Conservation (phyloP, 2,888 invertebrate genomes). For the Aphrophora alni region DNA sequence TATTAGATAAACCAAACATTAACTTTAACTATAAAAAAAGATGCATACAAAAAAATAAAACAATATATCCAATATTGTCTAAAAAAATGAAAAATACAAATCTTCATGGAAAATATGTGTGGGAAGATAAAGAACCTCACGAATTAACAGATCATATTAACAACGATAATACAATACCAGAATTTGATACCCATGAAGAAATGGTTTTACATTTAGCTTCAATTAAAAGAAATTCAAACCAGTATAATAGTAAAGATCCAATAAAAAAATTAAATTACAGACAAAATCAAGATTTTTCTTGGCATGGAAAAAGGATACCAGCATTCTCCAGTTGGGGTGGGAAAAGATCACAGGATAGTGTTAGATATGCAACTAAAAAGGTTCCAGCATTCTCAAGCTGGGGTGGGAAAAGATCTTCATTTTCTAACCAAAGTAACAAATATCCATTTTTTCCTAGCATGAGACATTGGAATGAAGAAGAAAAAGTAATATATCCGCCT, state of each 20-base stretch:
- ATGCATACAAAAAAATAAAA: background rate
- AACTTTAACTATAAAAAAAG: background rate
- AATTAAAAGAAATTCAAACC: background rate
- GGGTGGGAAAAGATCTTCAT: constrained; percentile 50
- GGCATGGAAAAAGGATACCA: constrained; percentile 45
- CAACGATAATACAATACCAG: no score
- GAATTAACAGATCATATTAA: no score
- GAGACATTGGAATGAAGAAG: background rate
- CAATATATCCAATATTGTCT: background rate
- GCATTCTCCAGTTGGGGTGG: constrained; percentile 52
- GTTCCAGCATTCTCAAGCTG: constrained; percentile 50
- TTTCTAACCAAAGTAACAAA: background rate
- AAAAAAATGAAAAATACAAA: background rate
- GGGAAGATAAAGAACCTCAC: no score
- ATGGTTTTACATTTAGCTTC: background rate
- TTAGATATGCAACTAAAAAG: constrained; percentile 40
- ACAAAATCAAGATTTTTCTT: background rate
- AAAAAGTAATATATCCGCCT: background rate
- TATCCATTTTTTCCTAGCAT: no score
- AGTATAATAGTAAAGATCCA: background rate
- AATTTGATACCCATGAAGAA: background rate
- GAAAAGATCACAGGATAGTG: constrained; percentile 43
- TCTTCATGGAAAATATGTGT: background rate
- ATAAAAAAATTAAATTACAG: background rate
- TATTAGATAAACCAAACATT: no score